Percentiles rank a stretch among this genome's conserved stretches.
Evolutionary conservation across 2,113 vertebrate species (phyloP).

Genomic region (Nanorana parkeri): DNA sequence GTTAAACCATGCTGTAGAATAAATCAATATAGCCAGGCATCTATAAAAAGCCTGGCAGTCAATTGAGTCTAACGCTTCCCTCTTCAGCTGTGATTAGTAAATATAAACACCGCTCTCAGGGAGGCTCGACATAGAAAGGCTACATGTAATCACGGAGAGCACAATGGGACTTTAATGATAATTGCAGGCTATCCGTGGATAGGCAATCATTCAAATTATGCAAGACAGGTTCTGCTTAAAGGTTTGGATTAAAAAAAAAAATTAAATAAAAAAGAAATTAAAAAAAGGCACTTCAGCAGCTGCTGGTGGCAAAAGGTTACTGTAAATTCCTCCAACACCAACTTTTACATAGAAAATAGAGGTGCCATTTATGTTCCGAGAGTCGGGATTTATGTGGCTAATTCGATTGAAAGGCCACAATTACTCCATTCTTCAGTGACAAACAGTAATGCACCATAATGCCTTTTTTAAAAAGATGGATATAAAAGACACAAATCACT

Average conservation of each 20-base stretch:
- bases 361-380: constrained; percentile 38
- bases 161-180: constrained; percentile 70
- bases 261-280: constrained; percentile 16
- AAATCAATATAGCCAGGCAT: constrained; percentile 39
- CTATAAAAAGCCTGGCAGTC: constrained; percentile 35
- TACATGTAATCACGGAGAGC: constrained; percentile 60
- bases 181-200: constrained; percentile 64
- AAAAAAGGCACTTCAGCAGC: constrained; percentile 59
- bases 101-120: constrained; percentile 49
- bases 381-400: constrained; percentile 56
- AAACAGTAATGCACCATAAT: too few relatives aligned
- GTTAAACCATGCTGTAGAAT: constrained; percentile 18
- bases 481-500: too few relatives aligned
- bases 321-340: constrained; percentile 55
- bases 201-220: constrained; percentile 52
- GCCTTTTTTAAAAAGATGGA: too few relatives aligned
- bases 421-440: background rate
- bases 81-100: constrained; percentile 49
- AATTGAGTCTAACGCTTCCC: constrained; percentile 44
- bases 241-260: constrained; percentile 50
- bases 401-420: constrained; percentile 66
- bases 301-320: constrained; percentile 62
- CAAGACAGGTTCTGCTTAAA: constrained; percentile 63
- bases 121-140: constrained; percentile 48
- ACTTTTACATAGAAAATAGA: constrained; percentile 10